Evolutionary conservation across 2,888 invertebrate species (phyloP).

Genomic region (Nemotelus nigrinus): DNA sequence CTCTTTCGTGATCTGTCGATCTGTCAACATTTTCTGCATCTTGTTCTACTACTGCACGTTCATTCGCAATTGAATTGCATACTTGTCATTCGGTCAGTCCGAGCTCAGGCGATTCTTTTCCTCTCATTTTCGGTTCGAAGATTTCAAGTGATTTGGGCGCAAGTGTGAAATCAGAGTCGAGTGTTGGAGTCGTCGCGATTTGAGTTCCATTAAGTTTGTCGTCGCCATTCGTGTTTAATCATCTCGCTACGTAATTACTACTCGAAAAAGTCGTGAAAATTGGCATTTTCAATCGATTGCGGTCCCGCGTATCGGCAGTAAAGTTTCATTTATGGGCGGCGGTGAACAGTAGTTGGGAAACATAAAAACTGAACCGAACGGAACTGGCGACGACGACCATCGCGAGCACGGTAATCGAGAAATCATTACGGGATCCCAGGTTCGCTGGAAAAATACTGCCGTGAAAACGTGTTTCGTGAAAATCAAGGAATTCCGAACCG

Average conservation of each 20-base stretch:
- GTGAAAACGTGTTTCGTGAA: no score
- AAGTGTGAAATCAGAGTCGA: slow-evolving; percentile 28
- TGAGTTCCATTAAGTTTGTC: slow-evolving; percentile 20
- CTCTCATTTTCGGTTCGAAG: slow-evolving; percentile 6
- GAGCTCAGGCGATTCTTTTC: slow-evolving; percentile 13
- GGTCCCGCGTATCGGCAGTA: neutral
- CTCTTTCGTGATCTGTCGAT: neutral
- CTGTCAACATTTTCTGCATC: slow-evolving; percentile 24
- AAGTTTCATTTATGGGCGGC: neutral
- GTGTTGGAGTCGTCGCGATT: slow-evolving; percentile 43
- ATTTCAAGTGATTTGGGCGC: slow-evolving; percentile 38
- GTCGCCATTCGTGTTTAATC: slow-evolving; percentile 41
- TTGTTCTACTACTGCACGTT: slow-evolving; percentile 17
- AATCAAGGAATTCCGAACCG: no score
- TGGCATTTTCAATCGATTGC: neutral
- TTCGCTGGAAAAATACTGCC: no score
- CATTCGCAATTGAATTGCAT: slow-evolving; percentile 15
- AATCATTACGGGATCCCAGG: no score
- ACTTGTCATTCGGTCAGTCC: slow-evolving; percentile 19
- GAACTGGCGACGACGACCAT: slow-evolving; percentile 26
- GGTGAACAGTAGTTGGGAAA: neutral
- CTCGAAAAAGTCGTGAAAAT: neutral
- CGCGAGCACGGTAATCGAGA: neutral
- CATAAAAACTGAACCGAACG: slow-evolving; percentile 15
- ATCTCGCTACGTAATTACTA: slow-evolving; percentile 12